Base-by-base conservation (phyloP, 2,797 vertebrate species). In the Acanthurus tractus region DNA sequence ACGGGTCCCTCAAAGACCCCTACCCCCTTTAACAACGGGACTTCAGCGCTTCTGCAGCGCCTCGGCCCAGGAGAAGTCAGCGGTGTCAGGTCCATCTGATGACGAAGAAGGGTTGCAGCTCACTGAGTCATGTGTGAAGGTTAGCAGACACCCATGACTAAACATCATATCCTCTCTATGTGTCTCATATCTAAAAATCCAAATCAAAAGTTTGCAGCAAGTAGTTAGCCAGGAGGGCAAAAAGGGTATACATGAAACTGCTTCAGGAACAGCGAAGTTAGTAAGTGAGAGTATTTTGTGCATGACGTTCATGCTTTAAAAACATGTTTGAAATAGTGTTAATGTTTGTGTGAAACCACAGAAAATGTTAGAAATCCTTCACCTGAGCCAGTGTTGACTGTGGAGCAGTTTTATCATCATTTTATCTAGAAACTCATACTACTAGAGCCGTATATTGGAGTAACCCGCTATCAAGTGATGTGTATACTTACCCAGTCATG, bases 91-190 rank as follows among this genome's bases (percentile, higher is more conserved):
- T 58, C 34, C 55, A 45, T 34, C 86, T 18, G 91, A 90, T 5
- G 89, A 94, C 12, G 78, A 77, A 65, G 66, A 40, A 12, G 9
- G 3, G 38, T 9, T 96, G 0, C 1, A 45, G 3, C 92, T 96
- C 17, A 96, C 93, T 6, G 88, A 95, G 13, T 92, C 95, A 3
- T 96, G 95, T 75, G 92, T 95, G 18, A 95, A 96, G 95, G 96
- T 96, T 46, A 85, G 86, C 62, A 50, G 1, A 63, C 0, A 61
- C 7, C 15, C 8, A n/a, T 4, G 15, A 55, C 14, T 10, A 6
- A 48, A 0, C 6, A 14, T 22, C 9, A 44, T 1, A 22, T 0
- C 14, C 9, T 44, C 34, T 2, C 6, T 20, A 10, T 63, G 58
- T 15, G 20, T 50, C 1, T 14, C 42, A 17, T 64, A 53, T n/a